Percentiles rank a stretch among this genome's conserved stretches.
These are phyloP conservation scores for Sus cebifrons DNA, from an alignment of 2,797 vertebrate species.

Conservation along the genomic window DNA sequence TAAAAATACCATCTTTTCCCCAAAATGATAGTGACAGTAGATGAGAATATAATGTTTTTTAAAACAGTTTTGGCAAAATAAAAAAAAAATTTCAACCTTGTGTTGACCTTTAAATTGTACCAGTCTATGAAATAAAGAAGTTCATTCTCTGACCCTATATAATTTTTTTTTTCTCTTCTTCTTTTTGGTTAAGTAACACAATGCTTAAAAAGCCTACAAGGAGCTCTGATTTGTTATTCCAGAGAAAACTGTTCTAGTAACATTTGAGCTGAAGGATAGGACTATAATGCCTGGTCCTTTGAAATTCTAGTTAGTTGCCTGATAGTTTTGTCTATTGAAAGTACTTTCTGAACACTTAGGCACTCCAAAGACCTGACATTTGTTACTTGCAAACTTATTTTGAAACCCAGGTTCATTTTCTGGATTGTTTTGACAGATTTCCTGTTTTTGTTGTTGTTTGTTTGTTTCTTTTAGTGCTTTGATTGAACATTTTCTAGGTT, in stretches of 20 bases:
- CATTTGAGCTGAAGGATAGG: not conserved
- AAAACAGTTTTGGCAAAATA: not conserved
- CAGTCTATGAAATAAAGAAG: conserved; percentile 14
- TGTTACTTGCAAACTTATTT: conserved; percentile 23
- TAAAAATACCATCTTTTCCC: not conserved
- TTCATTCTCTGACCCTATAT: not conserved
- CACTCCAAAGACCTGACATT: not conserved
- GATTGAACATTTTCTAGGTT: not conserved
- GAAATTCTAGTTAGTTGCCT: conserved; percentile 30
- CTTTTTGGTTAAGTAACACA: conserved; percentile 22
- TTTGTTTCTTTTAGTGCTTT: not conserved
- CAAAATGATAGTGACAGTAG: not conserved
- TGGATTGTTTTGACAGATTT: conserved; percentile 50
- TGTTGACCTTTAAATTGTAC: not conserved
- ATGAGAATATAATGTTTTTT: not conserved
- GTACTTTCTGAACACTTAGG: conserved; percentile 18
- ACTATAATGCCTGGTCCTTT: conserved; percentile 40
- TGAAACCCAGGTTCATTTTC: conserved; percentile 55
- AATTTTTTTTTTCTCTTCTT: not conserved
- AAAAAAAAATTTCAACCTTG: conserved; percentile 39
- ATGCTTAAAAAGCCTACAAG: not conserved
- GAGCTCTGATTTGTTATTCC: conserved; percentile 4
- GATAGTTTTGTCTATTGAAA: conserved; percentile 17
- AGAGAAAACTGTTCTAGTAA: conserved; percentile 52
- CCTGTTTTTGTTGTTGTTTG: not conserved